Evolutionary conservation across 2,888 invertebrate species (phyloP).

Genomic region (Orchesella flavescens): DNA sequence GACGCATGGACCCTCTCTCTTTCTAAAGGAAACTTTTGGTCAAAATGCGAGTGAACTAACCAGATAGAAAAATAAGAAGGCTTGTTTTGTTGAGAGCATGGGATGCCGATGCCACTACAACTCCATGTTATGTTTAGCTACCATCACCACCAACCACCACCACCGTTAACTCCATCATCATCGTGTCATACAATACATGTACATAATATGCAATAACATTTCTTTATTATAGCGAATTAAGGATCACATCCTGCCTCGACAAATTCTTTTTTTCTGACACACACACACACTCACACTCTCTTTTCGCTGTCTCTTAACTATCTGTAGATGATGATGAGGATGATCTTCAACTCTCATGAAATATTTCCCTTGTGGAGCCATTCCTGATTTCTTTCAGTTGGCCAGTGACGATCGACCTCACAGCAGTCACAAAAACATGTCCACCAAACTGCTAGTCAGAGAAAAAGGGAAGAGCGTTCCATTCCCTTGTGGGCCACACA

Average conservation of each 20-base stretch:
- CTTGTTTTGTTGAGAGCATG: too few species aligned
- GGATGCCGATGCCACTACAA: too few species aligned
- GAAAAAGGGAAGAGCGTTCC: background rate
- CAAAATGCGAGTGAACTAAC: too few species aligned
- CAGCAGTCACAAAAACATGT: conserved; percentile 20
- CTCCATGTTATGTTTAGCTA: background rate
- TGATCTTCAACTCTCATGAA: conserved; percentile 38
- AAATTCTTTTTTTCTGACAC: conserved; percentile 22
- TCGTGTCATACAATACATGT: background rate
- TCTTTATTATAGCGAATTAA: conserved; percentile 68
- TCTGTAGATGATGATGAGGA: background rate
- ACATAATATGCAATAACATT: conserved; percentile 46
- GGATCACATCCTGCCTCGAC: conserved; percentile 72
- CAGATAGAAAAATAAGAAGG: too few species aligned
- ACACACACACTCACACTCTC: background rate
- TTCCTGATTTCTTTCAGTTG: conserved; percentile 61
- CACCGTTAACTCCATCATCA: background rate
- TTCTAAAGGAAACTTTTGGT: background rate
- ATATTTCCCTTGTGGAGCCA: conserved; percentile 60
- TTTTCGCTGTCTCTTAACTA: background rate
- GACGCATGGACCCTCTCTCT: conserved; percentile 7
- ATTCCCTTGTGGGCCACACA: background rate
- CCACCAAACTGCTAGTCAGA: background rate
- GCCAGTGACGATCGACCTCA: conserved; percentile 58
- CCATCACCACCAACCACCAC: background rate